These are phyloP conservation scores for Xyrichtys novacula DNA, from an alignment of 2,797 vertebrate genomes.

Conservation along the genomic window DNA sequence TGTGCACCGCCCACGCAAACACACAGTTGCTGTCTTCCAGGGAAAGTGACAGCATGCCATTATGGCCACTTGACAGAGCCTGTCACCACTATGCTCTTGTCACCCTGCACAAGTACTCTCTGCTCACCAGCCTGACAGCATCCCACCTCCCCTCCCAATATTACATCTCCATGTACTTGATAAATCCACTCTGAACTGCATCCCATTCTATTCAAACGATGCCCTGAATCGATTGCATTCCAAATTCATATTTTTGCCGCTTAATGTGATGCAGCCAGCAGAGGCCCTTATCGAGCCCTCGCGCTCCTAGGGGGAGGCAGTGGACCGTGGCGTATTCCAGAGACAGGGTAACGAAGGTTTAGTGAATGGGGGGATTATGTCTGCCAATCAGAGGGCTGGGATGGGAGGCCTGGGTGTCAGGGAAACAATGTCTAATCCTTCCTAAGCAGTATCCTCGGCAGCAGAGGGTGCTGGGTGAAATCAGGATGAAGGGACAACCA, in stretches of 20 bases:
- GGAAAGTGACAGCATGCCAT: slow-evolving; percentile 77
- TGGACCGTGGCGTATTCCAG: slow-evolving; percentile 78
- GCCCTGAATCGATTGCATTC: slow-evolving; percentile 79
- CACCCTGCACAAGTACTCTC: slow-evolving; percentile 75
- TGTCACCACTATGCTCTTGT: slow-evolving; percentile 73
- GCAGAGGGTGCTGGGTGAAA: slow-evolving; percentile 82
- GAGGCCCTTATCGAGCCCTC: slow-evolving; percentile 77
- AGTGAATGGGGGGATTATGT: slow-evolving; percentile 84
- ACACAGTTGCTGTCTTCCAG: slow-evolving; percentile 56
- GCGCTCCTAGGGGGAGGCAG: slow-evolving; percentile 74
- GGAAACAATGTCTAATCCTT: slow-evolving; percentile 89
- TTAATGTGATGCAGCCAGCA: slow-evolving; percentile 77
- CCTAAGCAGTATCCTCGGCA: slow-evolving; percentile 81
- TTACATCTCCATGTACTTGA: slow-evolving; percentile 78
- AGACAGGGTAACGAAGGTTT: slow-evolving; percentile 81
- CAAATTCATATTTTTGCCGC: slow-evolving; percentile 74
- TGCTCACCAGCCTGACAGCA: slow-evolving; percentile 75
- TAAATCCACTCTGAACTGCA: slow-evolving; percentile 77
- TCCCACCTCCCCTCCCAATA: slow-evolving; percentile 70
- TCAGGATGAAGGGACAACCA: slow-evolving; percentile 77
- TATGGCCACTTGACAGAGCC: slow-evolving; percentile 80
- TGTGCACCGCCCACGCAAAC: slow-evolving; percentile 58
- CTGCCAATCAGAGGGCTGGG: slow-evolving; percentile 83
- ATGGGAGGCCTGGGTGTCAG: slow-evolving; percentile 85
- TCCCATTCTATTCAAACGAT: slow-evolving; percentile 76